Evolutionary conservation across 2,797 vertebrate species (phyloP), one percentile per base, ranked within the genome.

Genomic region (Tapirus indicus): DNA sequence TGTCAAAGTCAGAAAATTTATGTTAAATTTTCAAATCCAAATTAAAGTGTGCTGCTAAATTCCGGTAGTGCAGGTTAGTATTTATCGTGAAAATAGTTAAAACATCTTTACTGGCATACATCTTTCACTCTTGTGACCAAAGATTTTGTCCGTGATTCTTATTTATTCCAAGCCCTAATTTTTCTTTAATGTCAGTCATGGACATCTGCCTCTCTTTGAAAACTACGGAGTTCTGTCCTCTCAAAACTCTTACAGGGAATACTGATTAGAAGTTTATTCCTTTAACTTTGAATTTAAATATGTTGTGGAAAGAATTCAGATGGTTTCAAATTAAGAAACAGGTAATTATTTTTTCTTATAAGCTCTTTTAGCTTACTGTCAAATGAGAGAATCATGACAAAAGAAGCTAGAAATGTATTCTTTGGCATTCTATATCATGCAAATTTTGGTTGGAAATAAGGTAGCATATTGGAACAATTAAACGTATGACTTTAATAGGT

Each of bases 1-100:
- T 98, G 98, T 98, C 98, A 98, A 97, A 98, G 90, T 92, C 97
- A 98, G 96, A 98, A 96, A 98, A 99, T 98, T 98, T 97, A 97
- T 96, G 90, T 96, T 96, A 89, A 98, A 98, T 88, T 97, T 97
- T 93, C 96, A 91, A 98, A 97, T 98, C 90, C 97, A 97, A 97
- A 94, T 98, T 98, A 93, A 99, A 98, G 88, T 94, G 52, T 91
- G 94, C 98, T 97, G 72, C 88, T 98, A 94, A 98, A 94, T 98
- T 97, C 88, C 88, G 96, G 49, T 94, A 93, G 97, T 94, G 97
- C 95, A 97, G 93, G 95, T 98, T 62, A 66, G 88, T 98, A 98
- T 98, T 98, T 98, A 97, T 98, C 97, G 96, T 98, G 96, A 91
- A 98, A 98, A 98, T 98, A 97, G 97, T 97, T 98, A 97, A 98